Percentiles rank a stretch among this genome's conserved stretches.
Conservation (phyloP, 2,888 invertebrate genomes). For the Cantharis nigra region DNA sequence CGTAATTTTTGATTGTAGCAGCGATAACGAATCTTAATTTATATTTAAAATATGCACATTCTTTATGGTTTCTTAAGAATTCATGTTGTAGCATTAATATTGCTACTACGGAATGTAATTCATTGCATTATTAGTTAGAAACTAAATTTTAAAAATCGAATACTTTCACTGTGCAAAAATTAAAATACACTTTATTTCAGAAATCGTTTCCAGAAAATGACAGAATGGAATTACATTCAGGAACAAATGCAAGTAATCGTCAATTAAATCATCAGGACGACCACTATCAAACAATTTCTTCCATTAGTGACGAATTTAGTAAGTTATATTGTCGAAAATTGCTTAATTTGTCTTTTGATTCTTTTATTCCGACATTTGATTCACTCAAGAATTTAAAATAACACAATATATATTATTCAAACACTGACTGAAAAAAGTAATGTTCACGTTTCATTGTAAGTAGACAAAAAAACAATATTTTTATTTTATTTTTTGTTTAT, state of each 20-base stretch:
- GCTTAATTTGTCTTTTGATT: background rate
- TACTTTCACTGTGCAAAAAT: background rate
- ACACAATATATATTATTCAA: background rate
- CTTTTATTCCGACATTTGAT: background rate
- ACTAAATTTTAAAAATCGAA: background rate
- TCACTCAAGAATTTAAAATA: background rate
- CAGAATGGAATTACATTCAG: background rate
- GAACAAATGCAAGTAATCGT: background rate
- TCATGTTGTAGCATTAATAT: background rate
- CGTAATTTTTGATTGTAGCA: slow-evolving; percentile 2
- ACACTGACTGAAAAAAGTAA: background rate
- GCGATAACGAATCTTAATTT: slow-evolving; percentile 5
- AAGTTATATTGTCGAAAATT: background rate
- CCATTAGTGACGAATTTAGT: background rate
- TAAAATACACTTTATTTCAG: background rate
- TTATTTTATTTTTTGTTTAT: background rate
- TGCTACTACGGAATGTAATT: background rate
- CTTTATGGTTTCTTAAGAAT: slow-evolving; percentile 10
- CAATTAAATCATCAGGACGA: background rate
- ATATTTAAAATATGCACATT: background rate
- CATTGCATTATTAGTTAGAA: slow-evolving; percentile 11
- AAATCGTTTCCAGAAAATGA: background rate
- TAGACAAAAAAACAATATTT: background rate
- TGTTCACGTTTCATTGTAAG: background rate
- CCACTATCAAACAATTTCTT: background rate